phyloP scores from a whole-genome alignment of 92 coral and sea anemone species.

The Umimayanthus chanpuru region DNA sequence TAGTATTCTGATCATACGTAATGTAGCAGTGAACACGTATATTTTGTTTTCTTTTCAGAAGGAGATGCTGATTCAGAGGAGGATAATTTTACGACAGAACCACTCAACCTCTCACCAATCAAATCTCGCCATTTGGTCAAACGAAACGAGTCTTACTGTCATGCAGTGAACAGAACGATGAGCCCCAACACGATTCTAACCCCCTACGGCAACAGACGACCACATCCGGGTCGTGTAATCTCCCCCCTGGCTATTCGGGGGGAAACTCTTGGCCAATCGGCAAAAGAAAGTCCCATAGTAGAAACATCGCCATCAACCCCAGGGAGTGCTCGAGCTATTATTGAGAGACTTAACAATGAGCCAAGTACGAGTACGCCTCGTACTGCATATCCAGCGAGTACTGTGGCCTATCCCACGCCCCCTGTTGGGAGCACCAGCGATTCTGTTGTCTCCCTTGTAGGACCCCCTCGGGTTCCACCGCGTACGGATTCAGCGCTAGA shows the following conservation, averaged over 20 bases:
- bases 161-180: conserved; percentile 76
- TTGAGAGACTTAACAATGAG: conserved; percentile 30
- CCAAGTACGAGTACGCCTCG: conserved; percentile 46
- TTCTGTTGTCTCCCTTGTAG: conserved; percentile 44
- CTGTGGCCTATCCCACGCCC: conserved; percentile 93
- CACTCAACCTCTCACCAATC: conserved; percentile 57
- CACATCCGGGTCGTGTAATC: conserved; percentile 51
- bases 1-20: neutral
- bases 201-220: conserved; percentile 57
- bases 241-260: conserved; percentile 56
- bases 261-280: conserved; percentile 9
- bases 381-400: conserved; percentile 73
- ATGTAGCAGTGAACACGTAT: neutral
- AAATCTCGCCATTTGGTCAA: conserved; percentile 86
- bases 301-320: conserved; percentile 49
- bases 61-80: conserved; percentile 49
- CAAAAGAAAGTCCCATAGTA: conserved; percentile 12
- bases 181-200: conserved; percentile 50
- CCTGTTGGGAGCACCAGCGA: conserved; percentile 74
- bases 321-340: conserved; percentile 31
- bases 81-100: conserved; percentile 56
- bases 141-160: conserved; percentile 92
- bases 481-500: conserved; percentile 75
- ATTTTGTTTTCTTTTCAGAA: neutral
- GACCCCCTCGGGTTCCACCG: conserved; percentile 75